Conservation (phyloP, 2,797 vertebrate species). For the Nannoperca obscura region DNA sequence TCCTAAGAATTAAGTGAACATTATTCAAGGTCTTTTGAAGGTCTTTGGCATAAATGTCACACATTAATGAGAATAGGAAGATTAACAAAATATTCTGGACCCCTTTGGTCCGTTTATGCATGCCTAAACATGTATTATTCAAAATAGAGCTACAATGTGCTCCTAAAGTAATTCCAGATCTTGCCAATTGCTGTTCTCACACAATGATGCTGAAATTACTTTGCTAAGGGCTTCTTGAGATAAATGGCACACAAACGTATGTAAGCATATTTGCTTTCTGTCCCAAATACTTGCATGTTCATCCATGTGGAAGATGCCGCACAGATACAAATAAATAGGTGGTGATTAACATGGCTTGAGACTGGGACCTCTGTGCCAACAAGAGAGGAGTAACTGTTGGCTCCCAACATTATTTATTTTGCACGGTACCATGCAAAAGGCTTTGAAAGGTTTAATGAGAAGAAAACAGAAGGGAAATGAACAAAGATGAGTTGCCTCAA, state of each 20-base stretch:
- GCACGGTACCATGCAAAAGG: conserved; percentile 72
- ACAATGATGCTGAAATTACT: conserved; percentile 41
- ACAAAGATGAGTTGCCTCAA: conserved; percentile 80
- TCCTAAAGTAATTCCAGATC: conserved; percentile 46
- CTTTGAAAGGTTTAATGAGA: conserved; percentile 78
- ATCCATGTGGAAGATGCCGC: conserved; percentile 12
- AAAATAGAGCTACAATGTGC: conserved; percentile 19
- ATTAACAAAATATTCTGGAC: conserved; percentile 32
- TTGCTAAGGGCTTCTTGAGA: conserved; percentile 26
- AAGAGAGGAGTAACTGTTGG: conserved; percentile 64
- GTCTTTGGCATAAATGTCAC: conserved; percentile 54
- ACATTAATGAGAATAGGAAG: conserved; percentile 39
- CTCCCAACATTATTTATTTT: conserved; percentile 76
- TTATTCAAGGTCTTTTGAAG: conserved; percentile 70
- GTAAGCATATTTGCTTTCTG: conserved; percentile 37
- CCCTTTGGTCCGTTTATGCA: conserved; percentile 41
- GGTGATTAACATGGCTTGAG: conserved; percentile 45
- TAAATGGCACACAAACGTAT: conserved; percentile 30
- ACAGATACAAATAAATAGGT: conserved; percentile 22
- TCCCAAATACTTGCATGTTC: conserved; percentile 17
- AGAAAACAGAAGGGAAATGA: conserved; percentile 78
- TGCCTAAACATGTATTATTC: conserved; percentile 40
- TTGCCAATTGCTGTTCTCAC: conserved; percentile 41
- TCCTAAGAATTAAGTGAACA: conserved; percentile 34
- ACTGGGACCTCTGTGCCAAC: conserved; percentile 51